Evolutionary conservation across 2,113 vertebrate genomes (phyloP), one percentile per base, ranked within the genome.

Genomic region (Nanger granti): DNA sequence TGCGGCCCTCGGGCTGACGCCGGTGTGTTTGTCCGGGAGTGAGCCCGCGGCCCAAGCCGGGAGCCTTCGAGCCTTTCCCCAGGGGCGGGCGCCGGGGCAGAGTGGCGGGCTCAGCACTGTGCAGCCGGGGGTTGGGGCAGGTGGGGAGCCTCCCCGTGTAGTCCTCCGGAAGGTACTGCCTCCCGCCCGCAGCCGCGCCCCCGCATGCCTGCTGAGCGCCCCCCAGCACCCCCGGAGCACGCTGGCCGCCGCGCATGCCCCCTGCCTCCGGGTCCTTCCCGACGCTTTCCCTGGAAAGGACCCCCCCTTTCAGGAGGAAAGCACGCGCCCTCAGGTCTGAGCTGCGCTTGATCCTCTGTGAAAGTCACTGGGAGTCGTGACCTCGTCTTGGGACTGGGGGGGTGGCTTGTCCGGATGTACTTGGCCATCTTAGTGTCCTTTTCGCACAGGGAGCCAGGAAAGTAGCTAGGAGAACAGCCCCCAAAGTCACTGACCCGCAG

Each of bases 161-260:
- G 98, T 98, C 98, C 98, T 98, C 94, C 96, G 97, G 98, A 98
- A 98, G 93, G 89, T 98, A 97, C 98, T 98, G 98, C 98, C 99
- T 99, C 98, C 98, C 98, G 29, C 95, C 47, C 92, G 41, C 94
- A 90, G 82, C 83, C 64, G 89, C 79, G 4, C 9, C 94, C 90
- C 1, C 7, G 93, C 97, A 97, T 83, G 93, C 95, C 97, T 64
- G 85, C 87, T 90, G 69, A 59, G 98, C 95, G 60, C 93, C 93
- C 96, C 54, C 66, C 97, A 15, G 59, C 92, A 93, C 94, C 95
- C 15, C 92, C 44, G 94, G 41, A 86, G 86, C 89, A 91, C 87
- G 96, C 89, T 41, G 7, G 69, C 24, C 91, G 41, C 24, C 91
- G 69, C 92, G 98, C 99, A 98, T 98, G 98, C 96, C 79, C 95